These are phyloP conservation scores for Phthorimaea operculella DNA, from an alignment of 1,140 invertebrate species.

Conservation along the genomic window DNA sequence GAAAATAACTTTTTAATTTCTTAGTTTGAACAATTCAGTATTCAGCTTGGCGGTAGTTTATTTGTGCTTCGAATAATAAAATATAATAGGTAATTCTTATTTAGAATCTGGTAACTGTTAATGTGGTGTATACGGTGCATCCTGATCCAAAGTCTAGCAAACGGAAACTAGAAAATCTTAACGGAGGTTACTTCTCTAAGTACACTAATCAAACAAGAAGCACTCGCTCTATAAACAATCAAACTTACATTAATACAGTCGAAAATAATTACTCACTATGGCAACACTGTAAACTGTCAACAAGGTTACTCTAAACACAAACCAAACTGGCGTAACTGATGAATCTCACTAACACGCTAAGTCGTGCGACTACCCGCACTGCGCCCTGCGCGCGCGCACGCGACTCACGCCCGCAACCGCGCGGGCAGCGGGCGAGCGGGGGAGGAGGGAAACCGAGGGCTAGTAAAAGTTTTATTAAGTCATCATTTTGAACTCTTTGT, in stretches of 20 bases:
- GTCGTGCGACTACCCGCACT: slow-evolving; percentile 47
- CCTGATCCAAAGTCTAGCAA: not conserved
- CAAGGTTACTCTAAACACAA: slow-evolving; percentile 54
- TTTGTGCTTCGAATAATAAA: slow-evolving; percentile 42
- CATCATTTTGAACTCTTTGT: no score
- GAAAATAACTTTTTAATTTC: no score
- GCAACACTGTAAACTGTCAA: slow-evolving; percentile 64
- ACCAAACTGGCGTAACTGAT: slow-evolving; percentile 46
- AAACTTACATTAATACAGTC: slow-evolving; percentile 59
- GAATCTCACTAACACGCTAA: slow-evolving; percentile 56
- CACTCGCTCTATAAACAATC: slow-evolving; percentile 58
- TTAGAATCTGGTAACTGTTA: slow-evolving; percentile 56
- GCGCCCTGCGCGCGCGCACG: not conserved
- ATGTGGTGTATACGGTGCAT: slow-evolving; percentile 23
- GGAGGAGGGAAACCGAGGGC: not conserved
- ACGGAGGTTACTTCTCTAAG: slow-evolving; percentile 4
- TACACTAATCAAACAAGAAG: slow-evolving; percentile 42
- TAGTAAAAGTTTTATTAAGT: no score
- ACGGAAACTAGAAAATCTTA: not conserved
- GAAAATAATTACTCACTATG: slow-evolving; percentile 63
- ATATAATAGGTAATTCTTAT: slow-evolving; percentile 47
- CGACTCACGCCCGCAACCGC: not conserved
- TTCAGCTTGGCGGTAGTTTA: slow-evolving; percentile 13
- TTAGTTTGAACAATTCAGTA: not conserved
- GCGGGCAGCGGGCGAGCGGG: not conserved